Conservation (phyloP, 2,888 invertebrate species). For the Cephus rjabovi region DNA sequence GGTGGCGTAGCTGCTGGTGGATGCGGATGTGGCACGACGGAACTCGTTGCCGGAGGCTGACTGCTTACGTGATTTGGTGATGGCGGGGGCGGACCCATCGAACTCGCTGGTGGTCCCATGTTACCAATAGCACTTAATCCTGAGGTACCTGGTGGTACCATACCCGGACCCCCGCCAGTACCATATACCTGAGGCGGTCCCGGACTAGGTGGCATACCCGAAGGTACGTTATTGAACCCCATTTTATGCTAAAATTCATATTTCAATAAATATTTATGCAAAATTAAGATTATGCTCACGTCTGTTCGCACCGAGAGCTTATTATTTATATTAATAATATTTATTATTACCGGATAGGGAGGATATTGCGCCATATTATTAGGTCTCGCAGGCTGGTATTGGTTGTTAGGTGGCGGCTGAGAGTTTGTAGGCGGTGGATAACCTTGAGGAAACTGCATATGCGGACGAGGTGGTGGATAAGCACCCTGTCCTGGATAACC, state of each 20-base stretch:
- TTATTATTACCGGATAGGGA: slow-evolving; percentile 54
- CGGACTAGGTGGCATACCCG: slow-evolving; percentile 73
- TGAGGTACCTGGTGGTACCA: slow-evolving; percentile 66
- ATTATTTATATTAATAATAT: slow-evolving; percentile 6
- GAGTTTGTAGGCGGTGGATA: slow-evolving; percentile 60
- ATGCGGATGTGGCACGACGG: slow-evolving; percentile 38
- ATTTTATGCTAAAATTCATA: slow-evolving; percentile 75
- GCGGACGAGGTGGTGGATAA: slow-evolving; percentile 67
- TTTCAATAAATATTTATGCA: slow-evolving; percentile 5
- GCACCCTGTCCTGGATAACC: slow-evolving; percentile 64
- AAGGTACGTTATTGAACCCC: slow-evolving; percentile 70
- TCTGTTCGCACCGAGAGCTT: background rate
- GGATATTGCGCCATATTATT: slow-evolving; percentile 64
- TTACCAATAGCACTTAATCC: slow-evolving; percentile 61
- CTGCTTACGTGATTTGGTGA: slow-evolving; percentile 68
- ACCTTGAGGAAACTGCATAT: slow-evolving; percentile 66
- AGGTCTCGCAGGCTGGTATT: slow-evolving; percentile 62
- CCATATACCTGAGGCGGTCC: slow-evolving; percentile 71
- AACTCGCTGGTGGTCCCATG: slow-evolving; percentile 74
- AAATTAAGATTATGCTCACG: background rate
- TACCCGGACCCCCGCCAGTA: slow-evolving; percentile 68
- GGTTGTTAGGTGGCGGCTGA: slow-evolving; percentile 62
- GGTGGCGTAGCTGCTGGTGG: slow-evolving; percentile 60
- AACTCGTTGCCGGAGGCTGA: slow-evolving; percentile 44
- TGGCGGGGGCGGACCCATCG: slow-evolving; percentile 73